Conservation (phyloP, 2,113 vertebrate species). For the Saccopteryx leptura region DNA sequence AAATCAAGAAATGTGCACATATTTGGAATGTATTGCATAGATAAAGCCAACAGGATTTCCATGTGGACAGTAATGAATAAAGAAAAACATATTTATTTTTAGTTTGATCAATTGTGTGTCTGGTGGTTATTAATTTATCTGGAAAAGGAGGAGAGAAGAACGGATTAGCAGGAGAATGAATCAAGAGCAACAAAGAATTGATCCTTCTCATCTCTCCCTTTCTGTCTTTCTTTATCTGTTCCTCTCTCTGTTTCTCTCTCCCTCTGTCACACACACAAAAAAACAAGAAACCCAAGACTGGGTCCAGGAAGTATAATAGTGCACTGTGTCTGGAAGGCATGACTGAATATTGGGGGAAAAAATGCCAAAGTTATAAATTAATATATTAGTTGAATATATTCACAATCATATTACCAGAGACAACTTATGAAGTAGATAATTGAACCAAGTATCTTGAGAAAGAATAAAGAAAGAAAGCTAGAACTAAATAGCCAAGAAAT, state of each 20-base stretch:
- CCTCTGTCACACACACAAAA: no score
- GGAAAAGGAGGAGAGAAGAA: background rate
- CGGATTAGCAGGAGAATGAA: background rate
- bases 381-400: background rate
- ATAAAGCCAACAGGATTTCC: background rate
- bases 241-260: no score
- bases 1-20: background rate
- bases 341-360: background rate
- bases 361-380: background rate
- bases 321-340: background rate
- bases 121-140: background rate
- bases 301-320: background rate
- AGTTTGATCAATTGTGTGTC: background rate
- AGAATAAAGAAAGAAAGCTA: background rate
- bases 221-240: background rate
- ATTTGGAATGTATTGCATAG: background rate
- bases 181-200: background rate
- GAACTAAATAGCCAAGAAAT: slow-evolving; percentile 8
- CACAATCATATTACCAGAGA: background rate
- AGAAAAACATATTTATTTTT: background rate
- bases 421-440: background rate
- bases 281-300: background rate
- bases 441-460: slow-evolving; percentile 10
- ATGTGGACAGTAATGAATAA: background rate
- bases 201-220: background rate